Percentiles rank a stretch among this genome's conserved stretches.
phyloP scores from a whole-genome alignment of 2,888 invertebrate genomes.

The Zonitis immaculata region DNA sequence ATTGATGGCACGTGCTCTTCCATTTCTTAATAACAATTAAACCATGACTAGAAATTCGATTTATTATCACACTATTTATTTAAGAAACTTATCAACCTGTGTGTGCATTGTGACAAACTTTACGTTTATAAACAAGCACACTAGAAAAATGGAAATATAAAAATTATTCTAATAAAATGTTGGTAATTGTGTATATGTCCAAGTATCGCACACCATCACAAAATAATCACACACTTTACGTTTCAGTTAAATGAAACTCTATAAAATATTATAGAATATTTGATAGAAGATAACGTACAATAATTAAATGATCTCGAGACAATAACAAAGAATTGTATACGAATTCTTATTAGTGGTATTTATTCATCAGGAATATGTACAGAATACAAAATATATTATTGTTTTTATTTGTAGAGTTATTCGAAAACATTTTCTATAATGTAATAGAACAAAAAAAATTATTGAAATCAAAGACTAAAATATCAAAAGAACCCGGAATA shows the following conservation, averaged over 20 bases:
- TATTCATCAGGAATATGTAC: conserved; percentile 9
- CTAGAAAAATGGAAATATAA: neutral
- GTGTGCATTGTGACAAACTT: conserved; percentile 17
- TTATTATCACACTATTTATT: conserved; percentile 19
- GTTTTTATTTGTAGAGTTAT: conserved; percentile 5
- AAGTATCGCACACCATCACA: too few species aligned
- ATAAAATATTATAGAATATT: too few species aligned
- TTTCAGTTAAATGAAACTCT: too few species aligned
- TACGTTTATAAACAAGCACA: conserved; percentile 11
- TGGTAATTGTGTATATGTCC: too few species aligned
- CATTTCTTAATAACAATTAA: conserved; percentile 16
- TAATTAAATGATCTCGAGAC: too few species aligned
- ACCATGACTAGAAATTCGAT: conserved; percentile 14
- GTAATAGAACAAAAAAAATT: too few species aligned
- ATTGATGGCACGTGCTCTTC: conserved; percentile 12
- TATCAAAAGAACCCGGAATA: neutral
- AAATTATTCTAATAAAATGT: too few species aligned
- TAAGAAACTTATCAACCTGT: conserved; percentile 15
- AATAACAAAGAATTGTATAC: conserved; percentile 3
- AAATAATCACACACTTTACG: too few species aligned
- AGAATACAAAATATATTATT: conserved; percentile 16
- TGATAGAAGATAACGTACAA: too few species aligned
- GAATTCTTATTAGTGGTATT: conserved; percentile 11
- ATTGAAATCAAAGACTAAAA: neutral
- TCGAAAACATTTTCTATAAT: neutral